Evolutionary conservation across 2,888 invertebrate genomes (phyloP).

Genomic region (Cotesia congregata): DNA sequence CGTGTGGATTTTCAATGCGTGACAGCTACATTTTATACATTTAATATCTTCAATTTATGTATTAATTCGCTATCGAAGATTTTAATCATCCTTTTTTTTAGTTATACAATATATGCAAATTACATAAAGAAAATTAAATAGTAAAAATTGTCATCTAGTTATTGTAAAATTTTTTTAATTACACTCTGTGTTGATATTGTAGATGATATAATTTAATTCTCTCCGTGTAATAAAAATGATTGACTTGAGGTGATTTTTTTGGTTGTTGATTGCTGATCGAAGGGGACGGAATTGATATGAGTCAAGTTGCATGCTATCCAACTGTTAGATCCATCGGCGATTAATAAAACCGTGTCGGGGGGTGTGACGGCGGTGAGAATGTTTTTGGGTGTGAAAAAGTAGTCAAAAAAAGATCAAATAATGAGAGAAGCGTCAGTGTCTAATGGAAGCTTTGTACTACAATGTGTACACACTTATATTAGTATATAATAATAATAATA

Average conservation of each 20-base stretch:
- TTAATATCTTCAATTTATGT: not conserved
- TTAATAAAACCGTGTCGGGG: conserved; percentile 52
- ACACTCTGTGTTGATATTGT: not conserved
- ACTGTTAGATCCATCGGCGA: conserved; percentile 61
- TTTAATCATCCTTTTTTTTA: not conserved
- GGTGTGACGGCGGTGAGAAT: conserved; percentile 15
- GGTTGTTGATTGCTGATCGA: conserved; percentile 2
- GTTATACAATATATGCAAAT: conserved; percentile 8
- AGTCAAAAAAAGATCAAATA: conserved; percentile 16
- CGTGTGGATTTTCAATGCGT: not conserved
- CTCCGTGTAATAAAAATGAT: not conserved
- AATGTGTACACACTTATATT: not conserved
- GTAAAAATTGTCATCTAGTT: not conserved
- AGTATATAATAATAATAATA: not conserved
- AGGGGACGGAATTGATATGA: conserved; percentile 19
- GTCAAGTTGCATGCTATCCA: conserved; percentile 58
- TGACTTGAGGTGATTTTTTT: conserved; percentile 1
- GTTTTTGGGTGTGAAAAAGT: conserved; percentile 7
- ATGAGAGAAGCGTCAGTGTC: not conserved
- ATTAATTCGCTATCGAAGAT: not conserved
- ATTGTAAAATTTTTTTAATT: no score
- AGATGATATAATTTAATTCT: not conserved
- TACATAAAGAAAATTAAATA: not conserved
- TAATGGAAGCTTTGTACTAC: not conserved
- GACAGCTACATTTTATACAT: not conserved